Evolutionary conservation across 37 sponge, comb jelly and placozoan species (phyloP), one percentile per base, ranked within the genome.

Genomic region (Agelas oroides): DNA sequence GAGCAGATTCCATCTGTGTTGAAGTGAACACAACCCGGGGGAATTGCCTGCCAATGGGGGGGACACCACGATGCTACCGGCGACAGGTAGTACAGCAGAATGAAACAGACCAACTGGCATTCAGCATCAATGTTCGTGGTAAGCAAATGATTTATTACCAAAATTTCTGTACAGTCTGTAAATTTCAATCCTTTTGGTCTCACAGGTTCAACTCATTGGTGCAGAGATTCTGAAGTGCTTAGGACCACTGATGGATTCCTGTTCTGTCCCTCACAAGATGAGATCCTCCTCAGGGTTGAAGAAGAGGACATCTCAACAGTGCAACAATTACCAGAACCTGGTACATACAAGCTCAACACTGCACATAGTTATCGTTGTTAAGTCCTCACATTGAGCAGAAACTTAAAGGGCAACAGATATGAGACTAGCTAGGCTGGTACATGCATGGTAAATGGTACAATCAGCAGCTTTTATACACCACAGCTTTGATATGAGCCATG

Each of bases 201-300:
- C 27, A 27, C 27, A 69, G 70, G 70, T 0, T 32, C 70, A 0
- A 21, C 34, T 0, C 21, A 37, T 11, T 33, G 34, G 70, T 69
- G 70, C 70, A 69, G 70, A 20, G 70, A 69, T 35, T 31, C 35
- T 20, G 34, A 69, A 25, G 70, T 69, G 70, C 34, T 69, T 19
- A 34, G 20, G 19, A 37, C 23, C 34, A 35, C 2, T 16, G 2
- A 35, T 15, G 35, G 70, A 0, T 69, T 35, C 13, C 23, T 69
- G 12, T 25, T 69, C 34, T 69, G 70, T 25, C 70, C 70, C 12
- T 69, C 70, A 20, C 34, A 12, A 23, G 23, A 20, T 33, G 70
- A 21, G 16, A 25, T 69, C 34, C 32, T 69, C 23, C 70, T 69
- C 34, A 69, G 70, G 23, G 28, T 33, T 34, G 46, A 8, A 46